A percentile compares a stretch with the other conserved stretches of the same genome.
phyloP scores from a whole-genome alignment of 2,888 invertebrate genomes.

The Copidosoma aretas region DNA sequence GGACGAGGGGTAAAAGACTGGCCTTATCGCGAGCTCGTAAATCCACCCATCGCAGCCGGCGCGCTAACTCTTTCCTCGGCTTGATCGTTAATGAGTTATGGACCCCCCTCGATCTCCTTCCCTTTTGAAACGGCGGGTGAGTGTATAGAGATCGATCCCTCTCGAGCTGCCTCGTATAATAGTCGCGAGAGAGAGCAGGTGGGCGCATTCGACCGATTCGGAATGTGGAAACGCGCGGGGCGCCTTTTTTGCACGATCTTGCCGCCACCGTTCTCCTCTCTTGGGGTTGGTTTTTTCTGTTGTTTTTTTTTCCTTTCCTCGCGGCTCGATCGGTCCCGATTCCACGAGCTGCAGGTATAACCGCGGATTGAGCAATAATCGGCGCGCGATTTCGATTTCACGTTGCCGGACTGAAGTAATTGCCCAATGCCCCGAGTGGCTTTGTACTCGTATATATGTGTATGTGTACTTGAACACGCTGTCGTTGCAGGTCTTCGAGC shows the following conservation, averaged over 20 bases:
- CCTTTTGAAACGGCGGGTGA: too few relatives aligned
- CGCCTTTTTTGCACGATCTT: background rate
- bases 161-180: too few relatives aligned
- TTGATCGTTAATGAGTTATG: constrained; percentile 30
- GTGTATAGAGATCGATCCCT: too few relatives aligned
- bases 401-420: background rate
- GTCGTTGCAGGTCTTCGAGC: background rate
- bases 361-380: background rate
- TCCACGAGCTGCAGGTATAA: too few relatives aligned
- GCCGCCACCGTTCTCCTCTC: too few relatives aligned
- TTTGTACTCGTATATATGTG: too few relatives aligned
- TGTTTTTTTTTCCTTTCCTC: background rate
- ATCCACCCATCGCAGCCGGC: background rate
- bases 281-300: background rate
- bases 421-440: background rate
- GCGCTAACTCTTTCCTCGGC: too few relatives aligned
- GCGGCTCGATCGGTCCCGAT: background rate
- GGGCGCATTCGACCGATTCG: too few relatives aligned
- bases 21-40: constrained; percentile 30
- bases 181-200: too few relatives aligned
- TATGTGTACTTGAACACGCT: too few relatives aligned
- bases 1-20: background rate
- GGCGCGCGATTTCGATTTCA: background rate
- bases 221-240: too few relatives aligned
- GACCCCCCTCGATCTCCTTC: too few relatives aligned